Conservation (phyloP, 2,113 vertebrate genomes). For the Petroica traversi region DNA sequence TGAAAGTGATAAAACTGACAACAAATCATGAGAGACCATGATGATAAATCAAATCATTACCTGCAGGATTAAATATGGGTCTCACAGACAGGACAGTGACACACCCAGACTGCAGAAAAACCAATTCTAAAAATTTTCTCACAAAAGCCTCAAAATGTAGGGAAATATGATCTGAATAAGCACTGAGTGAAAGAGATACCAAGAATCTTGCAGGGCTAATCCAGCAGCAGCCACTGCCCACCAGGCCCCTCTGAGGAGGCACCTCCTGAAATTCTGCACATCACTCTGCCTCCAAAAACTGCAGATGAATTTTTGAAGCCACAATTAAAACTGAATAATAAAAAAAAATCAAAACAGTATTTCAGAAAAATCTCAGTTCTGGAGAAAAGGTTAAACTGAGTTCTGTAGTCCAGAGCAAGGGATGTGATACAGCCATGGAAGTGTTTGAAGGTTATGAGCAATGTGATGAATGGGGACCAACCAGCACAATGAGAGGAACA, state of each 20-base stretch:
- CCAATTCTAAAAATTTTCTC: not conserved
- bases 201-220: not conserved
- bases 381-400: not conserved
- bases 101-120: not conserved
- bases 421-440: accelerated
- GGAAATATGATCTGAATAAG: not conserved
- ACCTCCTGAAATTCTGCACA: not conserved
- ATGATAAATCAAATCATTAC: not conserved
- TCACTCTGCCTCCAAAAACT: not conserved
- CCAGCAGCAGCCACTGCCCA: not conserved
- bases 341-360: not conserved
- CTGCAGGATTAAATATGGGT: not conserved
- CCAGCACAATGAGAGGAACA: accelerated
- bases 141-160: not conserved
- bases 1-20: not conserved
- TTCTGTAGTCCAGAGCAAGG: not conserved
- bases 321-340: not conserved
- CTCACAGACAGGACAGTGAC: not conserved
- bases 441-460: not conserved
- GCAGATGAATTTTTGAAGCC: not conserved
- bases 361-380: not conserved
- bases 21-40: not conserved
- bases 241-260: not conserved
- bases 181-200: not conserved
- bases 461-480: not conserved